These are phyloP conservation scores for Thecocarcelia acutangulata DNA, from an alignment of 2,888 invertebrate species.

Conservation along the genomic window DNA sequence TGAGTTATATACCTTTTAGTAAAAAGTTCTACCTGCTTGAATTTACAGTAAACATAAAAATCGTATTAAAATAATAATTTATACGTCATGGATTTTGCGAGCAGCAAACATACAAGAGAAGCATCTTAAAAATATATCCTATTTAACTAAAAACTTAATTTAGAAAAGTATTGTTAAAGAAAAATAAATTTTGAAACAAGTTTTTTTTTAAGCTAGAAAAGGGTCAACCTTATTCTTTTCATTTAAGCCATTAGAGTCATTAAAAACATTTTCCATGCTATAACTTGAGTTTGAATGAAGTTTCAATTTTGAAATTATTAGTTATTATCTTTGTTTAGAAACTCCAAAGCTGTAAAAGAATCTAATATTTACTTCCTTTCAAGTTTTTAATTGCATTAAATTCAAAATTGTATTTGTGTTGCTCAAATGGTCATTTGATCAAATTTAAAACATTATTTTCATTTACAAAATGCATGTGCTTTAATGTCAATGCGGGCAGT, in stretches of 20 bases:
- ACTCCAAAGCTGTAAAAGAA: slow-evolving; percentile 41
- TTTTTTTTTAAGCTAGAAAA: too few relatives aligned
- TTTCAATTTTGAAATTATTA: slow-evolving; percentile 50
- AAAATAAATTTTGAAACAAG: too few relatives aligned
- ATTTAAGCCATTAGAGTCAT: slow-evolving; percentile 5
- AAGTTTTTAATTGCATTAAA: slow-evolving; percentile 53
- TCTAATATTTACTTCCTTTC: slow-evolving; percentile 32
- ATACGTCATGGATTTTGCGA: too few relatives aligned
- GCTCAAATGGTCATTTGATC: slow-evolving; percentile 30
- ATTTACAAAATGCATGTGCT: not conserved
- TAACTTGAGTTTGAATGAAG: slow-evolving; percentile 42
- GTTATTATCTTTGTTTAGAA: slow-evolving; percentile 50
- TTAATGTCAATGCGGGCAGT: slow-evolving; percentile 43
- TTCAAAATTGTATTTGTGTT: slow-evolving; percentile 11
- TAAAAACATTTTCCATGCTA: slow-evolving; percentile 21
- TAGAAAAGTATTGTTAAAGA: too few relatives aligned
- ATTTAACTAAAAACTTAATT: too few relatives aligned
- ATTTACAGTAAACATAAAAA: too few relatives aligned
- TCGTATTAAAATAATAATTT: too few relatives aligned
- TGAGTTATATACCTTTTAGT: too few relatives aligned
- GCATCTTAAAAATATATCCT: too few relatives aligned
- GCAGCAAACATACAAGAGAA: too few relatives aligned
- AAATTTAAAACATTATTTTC: slow-evolving; percentile 36
- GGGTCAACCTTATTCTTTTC: slow-evolving; percentile 8
- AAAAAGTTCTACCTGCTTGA: too few relatives aligned